These are phyloP conservation scores for Harlomillsia oculata DNA, from an alignment of 1,140 invertebrate genomes.

Conservation along the genomic window DNA sequence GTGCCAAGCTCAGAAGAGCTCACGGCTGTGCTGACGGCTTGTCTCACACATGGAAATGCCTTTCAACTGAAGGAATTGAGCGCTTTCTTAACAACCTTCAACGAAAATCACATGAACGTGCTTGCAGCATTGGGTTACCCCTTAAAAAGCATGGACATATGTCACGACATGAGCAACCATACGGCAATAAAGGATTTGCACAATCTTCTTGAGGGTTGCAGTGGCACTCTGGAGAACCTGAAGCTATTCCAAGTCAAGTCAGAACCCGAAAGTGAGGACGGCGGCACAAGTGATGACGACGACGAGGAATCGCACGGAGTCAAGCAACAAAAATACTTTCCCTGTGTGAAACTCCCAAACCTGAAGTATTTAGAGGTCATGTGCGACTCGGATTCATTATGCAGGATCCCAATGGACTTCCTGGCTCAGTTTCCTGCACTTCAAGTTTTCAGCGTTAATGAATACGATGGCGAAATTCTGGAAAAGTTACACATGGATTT, in stretches of 20 bases:
- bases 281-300: background rate
- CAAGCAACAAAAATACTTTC: background rate
- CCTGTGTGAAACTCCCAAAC: conserved; percentile 1
- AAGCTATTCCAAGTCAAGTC: conserved; percentile 21
- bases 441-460: conserved; percentile 7
- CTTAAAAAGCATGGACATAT: conserved; percentile 11
- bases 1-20: conserved; percentile 6
- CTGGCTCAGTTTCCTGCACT: conserved; percentile 1
- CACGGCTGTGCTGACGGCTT: background rate
- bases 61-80: conserved; percentile 24
- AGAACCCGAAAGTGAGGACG: background rate
- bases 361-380: conserved; percentile 12
- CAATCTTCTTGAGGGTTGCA: too few species aligned
- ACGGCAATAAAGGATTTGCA: background rate
- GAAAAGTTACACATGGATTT: background rate
- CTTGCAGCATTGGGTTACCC: conserved; percentile 8
- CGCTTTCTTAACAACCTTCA: conserved; percentile 19
- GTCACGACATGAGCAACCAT: background rate
- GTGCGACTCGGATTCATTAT: conserved; percentile 5
- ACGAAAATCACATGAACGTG: conserved; percentile 18
- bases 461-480: conserved; percentile 2
- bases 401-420: conserved; percentile 13
- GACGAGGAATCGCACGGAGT: background rate
- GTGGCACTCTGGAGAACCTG: conserved; percentile 5
- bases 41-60: background rate